Percentiles rank a stretch among this genome's conserved stretches.
Conservation (phyloP, 2,797 vertebrate species). For the Corythornis leucogaster region DNA sequence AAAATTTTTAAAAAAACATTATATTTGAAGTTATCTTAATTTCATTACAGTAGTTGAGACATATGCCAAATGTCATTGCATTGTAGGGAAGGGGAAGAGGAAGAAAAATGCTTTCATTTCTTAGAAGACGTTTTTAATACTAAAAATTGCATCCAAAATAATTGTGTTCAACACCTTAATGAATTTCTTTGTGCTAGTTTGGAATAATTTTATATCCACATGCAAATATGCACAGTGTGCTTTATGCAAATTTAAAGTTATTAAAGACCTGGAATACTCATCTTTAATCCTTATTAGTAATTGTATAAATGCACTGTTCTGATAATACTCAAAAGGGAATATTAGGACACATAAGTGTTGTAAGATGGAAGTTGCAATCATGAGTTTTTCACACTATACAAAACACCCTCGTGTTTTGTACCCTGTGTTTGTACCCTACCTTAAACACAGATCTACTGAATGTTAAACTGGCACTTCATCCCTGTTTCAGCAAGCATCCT, state of each 20-base stretch:
- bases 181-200: constrained; percentile 15
- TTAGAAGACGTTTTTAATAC: background rate
- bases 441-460: constrained; percentile 59
- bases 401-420: background rate
- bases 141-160: background rate
- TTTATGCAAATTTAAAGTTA: constrained; percentile 30
- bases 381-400: constrained; percentile 32
- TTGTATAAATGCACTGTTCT: constrained; percentile 26
- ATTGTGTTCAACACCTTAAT: background rate
- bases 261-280: constrained; percentile 49
- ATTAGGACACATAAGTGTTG: constrained; percentile 42
- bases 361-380: constrained; percentile 12
- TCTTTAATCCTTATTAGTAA: constrained; percentile 48
- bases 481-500: constrained; percentile 91
- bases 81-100: background rate
- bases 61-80: background rate
- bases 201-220: background rate
- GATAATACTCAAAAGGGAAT: constrained; percentile 49
- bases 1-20: background rate
- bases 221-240: constrained; percentile 7
- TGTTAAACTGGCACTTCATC: constrained; percentile 75
- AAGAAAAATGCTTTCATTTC: background rate
- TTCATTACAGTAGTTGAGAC: background rate
- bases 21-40: background rate
- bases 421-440: background rate